Evolutionary conservation across 1,140 invertebrate genomes (phyloP).

Genomic region (Magallana gigas): DNA sequence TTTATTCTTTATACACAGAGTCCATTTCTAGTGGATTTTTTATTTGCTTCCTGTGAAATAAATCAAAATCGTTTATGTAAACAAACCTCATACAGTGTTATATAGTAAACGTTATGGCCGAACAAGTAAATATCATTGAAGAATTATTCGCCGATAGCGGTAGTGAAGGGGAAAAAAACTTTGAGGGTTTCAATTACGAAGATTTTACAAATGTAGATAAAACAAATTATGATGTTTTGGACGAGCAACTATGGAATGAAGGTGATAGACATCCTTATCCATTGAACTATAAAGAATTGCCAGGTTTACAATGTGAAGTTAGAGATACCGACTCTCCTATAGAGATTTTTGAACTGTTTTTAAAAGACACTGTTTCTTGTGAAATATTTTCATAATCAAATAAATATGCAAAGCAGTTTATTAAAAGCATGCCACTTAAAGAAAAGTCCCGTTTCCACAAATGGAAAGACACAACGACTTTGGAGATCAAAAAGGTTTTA

Average conservation of each 20-base stretch:
- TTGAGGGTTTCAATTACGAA: background rate
- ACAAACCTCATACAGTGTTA: no score
- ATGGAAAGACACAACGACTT: conserved; percentile 18
- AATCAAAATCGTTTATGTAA: no score
- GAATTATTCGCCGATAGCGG: conserved; percentile 4
- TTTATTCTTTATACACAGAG: no score
- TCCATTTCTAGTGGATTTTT: no score
- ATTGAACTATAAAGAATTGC: background rate
- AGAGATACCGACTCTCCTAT: conserved; percentile 22
- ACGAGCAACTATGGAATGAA: background rate
- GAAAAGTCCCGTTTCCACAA: conserved; percentile 23
- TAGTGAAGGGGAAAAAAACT: background rate
- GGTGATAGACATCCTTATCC: conserved; percentile 18
- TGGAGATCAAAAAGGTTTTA: conserved; percentile 10
- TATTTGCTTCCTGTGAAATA: no score
- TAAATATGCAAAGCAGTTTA: conserved; percentile 37
- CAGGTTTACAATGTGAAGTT: background rate
- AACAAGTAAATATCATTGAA: background rate
- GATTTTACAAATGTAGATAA: background rate
- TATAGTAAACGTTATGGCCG: background rate
- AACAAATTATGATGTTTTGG: background rate
- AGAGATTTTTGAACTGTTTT: background rate
- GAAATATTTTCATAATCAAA: conserved; percentile 17
- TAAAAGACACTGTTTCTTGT: background rate
- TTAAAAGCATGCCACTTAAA: background rate